phyloP scores from a whole-genome alignment of 2,113 vertebrate species.

The Corythoichthys intestinalis region DNA sequence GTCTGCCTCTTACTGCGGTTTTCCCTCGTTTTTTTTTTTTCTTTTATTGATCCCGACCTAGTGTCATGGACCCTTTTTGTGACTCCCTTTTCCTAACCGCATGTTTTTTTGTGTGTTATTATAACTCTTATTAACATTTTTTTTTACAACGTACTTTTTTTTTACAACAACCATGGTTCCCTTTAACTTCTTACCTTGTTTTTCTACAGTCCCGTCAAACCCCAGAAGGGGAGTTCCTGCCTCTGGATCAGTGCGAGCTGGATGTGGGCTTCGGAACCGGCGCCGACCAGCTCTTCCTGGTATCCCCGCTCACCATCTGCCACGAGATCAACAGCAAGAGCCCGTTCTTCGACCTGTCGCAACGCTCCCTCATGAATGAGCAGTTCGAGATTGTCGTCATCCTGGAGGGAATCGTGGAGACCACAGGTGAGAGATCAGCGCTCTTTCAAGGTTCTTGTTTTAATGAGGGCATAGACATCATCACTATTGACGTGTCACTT shows the following conservation, averaged over 20 bases:
- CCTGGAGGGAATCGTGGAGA: constrained; percentile 88
- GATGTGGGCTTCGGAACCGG: constrained; percentile 88
- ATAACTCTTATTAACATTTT: too few species aligned
- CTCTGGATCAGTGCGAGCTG: constrained; percentile 85
- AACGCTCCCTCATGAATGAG: constrained; percentile 81
- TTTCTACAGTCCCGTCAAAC: constrained; percentile 83
- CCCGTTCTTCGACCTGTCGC: constrained; percentile 85
- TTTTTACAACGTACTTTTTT: too few species aligned
- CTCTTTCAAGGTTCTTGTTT: neutral
- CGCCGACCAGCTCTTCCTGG: constrained; percentile 86
- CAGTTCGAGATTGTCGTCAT: constrained; percentile 91
- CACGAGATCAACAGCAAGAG: constrained; percentile 85
- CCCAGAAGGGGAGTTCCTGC: constrained; percentile 86
- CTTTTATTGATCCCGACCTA: too few species aligned
- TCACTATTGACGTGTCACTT: too few species aligned
- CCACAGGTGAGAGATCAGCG: constrained; percentile 73
- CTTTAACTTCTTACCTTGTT: neutral
- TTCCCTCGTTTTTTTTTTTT: too few species aligned
- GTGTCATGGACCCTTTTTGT: too few species aligned
- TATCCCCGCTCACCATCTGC: constrained; percentile 88
- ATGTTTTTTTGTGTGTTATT: too few species aligned
- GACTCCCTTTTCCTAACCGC: neutral
- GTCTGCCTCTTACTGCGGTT: too few species aligned
- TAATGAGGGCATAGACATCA: too few species aligned
- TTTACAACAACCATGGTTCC: too few species aligned